Base-by-base conservation (phyloP, 2,888 invertebrate genomes). In the Chaitophorus viminalis region DNA sequence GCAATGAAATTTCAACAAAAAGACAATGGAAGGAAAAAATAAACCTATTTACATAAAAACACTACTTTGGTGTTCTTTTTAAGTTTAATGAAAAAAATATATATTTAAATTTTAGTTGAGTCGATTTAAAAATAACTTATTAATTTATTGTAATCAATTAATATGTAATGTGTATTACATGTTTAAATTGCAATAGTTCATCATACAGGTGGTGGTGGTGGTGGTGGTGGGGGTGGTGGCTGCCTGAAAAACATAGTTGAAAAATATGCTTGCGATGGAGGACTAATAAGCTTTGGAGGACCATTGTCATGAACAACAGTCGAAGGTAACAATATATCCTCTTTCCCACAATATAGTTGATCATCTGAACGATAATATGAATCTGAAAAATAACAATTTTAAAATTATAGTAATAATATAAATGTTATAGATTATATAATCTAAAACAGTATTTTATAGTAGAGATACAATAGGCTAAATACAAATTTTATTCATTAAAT, bases 1-100 rank as follows among this genome's bases (percentile, higher is more conserved):
- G 74, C 81, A 81, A 81, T 79, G 79, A 65, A 87, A 87, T 81
- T 79, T 81, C 11, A 87, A 87, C 87, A 87, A 87, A 86, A 87
- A 87, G 87, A 87, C 54, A 87, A 81, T 87, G 79, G 87, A 87
- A 87, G 87, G 87, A 87, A 87, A 86, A 79, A 87, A 81, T 87
- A 81, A 87, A 87, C 65, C 86, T 81, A 87, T 87, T 74, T 87
- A 87, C 87, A 87, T 31, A 79, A 87, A 86, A 87, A 87, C 86
- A 87, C 87, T 79, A 79, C 3, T 36, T 39, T 65, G 31, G 72
- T 65, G 46, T 87, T 87, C n/a, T n/a, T 87, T 83, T 33, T 86
- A 72, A 21, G 33, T 72, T 78, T 68, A 36, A 79, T 25, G 18
- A 78, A 78, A 72, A 52, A 86, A 78, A 31, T 33, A 31, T 39